phyloP scores from a whole-genome alignment of 1,140 invertebrate genomes.

The Homalodisca vitripennis region DNA sequence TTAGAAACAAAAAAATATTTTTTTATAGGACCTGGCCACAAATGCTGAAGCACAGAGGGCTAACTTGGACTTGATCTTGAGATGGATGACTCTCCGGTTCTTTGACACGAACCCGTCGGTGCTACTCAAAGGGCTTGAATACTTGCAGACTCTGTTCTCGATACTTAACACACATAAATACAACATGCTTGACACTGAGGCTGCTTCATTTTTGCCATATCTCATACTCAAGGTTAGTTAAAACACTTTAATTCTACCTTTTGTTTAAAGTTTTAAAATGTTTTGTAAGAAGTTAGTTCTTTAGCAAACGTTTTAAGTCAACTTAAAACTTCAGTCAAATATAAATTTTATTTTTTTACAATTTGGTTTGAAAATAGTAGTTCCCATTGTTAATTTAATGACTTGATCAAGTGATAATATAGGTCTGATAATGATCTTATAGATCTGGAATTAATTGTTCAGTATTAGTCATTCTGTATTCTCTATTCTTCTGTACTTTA shows the following conservation, averaged over 20 bases:
- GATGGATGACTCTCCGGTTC: constrained; percentile 95
- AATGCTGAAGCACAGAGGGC: constrained; percentile 77
- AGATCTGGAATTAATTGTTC: too few species aligned
- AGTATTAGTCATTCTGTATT: too few species aligned
- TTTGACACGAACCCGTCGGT: constrained; percentile 99
- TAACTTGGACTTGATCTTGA: constrained; percentile 93
- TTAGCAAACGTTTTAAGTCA: too few species aligned
- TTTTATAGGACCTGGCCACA: constrained; percentile 62
- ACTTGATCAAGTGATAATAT: too few species aligned
- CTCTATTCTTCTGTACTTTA: too few species aligned
- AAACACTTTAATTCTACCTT: not conserved
- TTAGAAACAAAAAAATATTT: not conserved
- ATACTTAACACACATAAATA: constrained; percentile 78
- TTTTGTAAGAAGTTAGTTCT: too few species aligned
- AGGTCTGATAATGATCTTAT: too few species aligned
- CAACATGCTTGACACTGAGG: constrained; percentile 86
- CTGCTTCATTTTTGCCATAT: constrained; percentile 92
- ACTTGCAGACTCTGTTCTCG: constrained; percentile 80
- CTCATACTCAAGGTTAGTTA: constrained; percentile 77
- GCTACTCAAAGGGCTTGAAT: constrained; percentile 91
- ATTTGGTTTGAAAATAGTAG: too few species aligned
- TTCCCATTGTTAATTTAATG: too few species aligned
- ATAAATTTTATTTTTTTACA: too few species aligned
- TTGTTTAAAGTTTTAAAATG: too few species aligned
- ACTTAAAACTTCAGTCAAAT: too few species aligned